phyloP scores from a whole-genome alignment of 2,113 vertebrate genomes.

The Nymphicus hollandicus region DNA sequence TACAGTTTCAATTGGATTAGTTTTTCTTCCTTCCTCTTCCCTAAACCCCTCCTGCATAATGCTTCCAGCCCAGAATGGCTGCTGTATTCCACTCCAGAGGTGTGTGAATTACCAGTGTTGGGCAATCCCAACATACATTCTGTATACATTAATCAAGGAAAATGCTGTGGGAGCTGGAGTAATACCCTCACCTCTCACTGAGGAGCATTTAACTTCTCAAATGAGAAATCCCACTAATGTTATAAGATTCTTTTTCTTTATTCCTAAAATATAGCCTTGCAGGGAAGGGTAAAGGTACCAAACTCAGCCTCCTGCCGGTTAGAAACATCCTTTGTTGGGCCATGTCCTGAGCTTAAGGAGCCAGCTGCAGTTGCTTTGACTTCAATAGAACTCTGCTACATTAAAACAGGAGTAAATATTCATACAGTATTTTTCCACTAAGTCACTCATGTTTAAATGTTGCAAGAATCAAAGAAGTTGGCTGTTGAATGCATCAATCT shows the following conservation, averaged over 20 bases:
- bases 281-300: not conserved
- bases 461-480: conserved; percentile 11
- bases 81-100: conserved; percentile 43
- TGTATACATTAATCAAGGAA: conserved; percentile 23
- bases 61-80: conserved; percentile 15
- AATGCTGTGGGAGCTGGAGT: not conserved
- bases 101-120: conserved; percentile 8
- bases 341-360: not conserved
- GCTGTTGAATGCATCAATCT: not conserved
- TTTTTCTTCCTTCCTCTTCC: conserved; percentile 61
- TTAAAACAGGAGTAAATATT: conserved; percentile 38
- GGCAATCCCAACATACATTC: conserved; percentile 17
- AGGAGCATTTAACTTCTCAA: conserved; percentile 25
- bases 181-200: conserved; percentile 19
- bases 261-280: not conserved
- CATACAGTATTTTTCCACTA: not conserved
- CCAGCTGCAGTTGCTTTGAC: not conserved
- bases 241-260: not conserved
- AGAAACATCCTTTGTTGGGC: not conserved
- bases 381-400: not conserved
- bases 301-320: not conserved
- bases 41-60: conserved; percentile 34
- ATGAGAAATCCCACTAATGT: conserved; percentile 27
- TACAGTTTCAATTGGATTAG: conserved; percentile 57
- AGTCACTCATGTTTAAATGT: not conserved